Conservation (phyloP, 2,888 invertebrate genomes). For the Hyalella azteca region DNA sequence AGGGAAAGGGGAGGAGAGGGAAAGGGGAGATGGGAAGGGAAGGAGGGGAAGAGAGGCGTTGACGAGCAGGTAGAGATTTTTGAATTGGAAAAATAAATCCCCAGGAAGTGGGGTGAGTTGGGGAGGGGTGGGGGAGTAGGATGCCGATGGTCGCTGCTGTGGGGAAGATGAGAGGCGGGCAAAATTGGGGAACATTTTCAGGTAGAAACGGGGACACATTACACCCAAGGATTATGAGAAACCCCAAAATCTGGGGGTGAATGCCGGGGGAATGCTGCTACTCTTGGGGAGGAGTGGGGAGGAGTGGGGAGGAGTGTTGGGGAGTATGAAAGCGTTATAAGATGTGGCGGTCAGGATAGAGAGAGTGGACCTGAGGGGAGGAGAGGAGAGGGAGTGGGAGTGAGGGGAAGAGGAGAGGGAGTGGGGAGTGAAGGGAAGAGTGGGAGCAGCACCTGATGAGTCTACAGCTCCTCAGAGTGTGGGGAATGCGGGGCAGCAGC, state of each 20-base stretch:
- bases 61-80: background rate
- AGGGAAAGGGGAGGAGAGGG: background rate
- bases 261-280: no score
- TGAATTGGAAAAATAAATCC: background rate
- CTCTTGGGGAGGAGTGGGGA: background rate
- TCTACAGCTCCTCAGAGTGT: no score
- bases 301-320: background rate
- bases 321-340: background rate
- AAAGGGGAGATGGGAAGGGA: background rate
- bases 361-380: background rate
- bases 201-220: no score
- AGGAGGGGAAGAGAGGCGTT: background rate
- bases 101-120: no score
- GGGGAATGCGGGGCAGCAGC: no score
- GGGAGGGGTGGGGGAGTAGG: background rate
- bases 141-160: background rate
- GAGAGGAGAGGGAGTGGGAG: background rate
- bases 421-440: conserved; percentile 38
- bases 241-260: no score
- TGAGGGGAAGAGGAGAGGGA: background rate
- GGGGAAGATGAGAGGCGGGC: background rate
- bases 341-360: background rate
- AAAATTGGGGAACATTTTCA: no score
- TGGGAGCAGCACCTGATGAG: no score
- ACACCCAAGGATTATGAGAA: no score